Evolutionary conservation across 2,797 vertebrate species (phyloP), one percentile per base, ranked within the genome.

Genomic region (Danio tinwini): DNA sequence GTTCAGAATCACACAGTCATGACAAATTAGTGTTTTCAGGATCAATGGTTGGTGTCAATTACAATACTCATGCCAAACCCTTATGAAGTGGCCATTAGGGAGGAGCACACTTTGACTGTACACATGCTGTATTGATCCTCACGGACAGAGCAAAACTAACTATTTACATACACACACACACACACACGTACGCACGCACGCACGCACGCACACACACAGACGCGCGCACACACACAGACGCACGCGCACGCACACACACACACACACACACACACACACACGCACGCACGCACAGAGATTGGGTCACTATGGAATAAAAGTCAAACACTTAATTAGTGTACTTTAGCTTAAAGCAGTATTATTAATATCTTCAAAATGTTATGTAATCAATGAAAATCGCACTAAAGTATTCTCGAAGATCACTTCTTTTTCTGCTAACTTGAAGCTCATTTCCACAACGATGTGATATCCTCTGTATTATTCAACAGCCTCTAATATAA

Each of bases 121-220:
- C 75, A 80, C 56, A 89, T 88, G 86, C 74, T 78, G 85, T 93
- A 94, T 93, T 89, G 92, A 94, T 94, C 89, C 90, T 88, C 86
- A 88, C 85, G 87, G 76, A 82, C 81, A 77, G 72, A 42, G 16
- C 72, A 69, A 7, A 37, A 29, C 13, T 56, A 62, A 58, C 49
- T 37, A 21, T 61, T 7, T 63, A 45, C 17, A 45, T 75, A 39
- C 6, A 55, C n/a, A 55, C 17, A n/a, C n/a, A 17, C 49, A 29
- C 29, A 19, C 80, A n/a, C 70, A 42, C 40, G 42, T 55, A 42
- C 40, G 70, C 29, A 64, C 19, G 73, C 50, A 6, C 0, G 29
- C n/a, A n/a, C 29, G 44, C n/a, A n/a, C n/a, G n/a, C n/a, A n/a
- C n/a, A n/a, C n/a, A n/a, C n/a, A n/a, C n/a, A n/a, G n/a, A 42